Conservation (phyloP, 2,888 invertebrate genomes). For the Eupithecia abbreviata region DNA sequence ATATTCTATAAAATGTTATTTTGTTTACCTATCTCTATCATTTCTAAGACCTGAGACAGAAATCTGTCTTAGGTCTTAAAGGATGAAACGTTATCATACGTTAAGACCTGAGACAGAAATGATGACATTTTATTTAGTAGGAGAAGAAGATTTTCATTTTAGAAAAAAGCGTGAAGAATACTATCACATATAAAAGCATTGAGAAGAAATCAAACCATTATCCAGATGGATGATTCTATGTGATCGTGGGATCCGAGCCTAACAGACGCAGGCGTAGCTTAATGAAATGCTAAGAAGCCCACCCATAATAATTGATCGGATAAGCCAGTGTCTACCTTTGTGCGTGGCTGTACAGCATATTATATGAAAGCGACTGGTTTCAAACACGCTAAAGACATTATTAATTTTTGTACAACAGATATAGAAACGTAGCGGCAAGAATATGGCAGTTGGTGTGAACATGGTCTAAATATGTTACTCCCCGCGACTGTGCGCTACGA, state of each 20-base stretch:
- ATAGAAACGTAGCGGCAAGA: background rate
- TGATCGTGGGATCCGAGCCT: background rate
- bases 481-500: background rate
- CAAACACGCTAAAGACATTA: background rate
- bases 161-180: background rate
- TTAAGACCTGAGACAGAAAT: too few relatives aligned
- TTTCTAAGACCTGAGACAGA: too few relatives aligned
- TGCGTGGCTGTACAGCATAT: background rate
- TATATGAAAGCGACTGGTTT: background rate
- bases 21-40: background rate
- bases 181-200: background rate
- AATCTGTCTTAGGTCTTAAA: background rate
- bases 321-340: background rate
- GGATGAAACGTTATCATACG: background rate
- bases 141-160: background rate
- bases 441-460: background rate
- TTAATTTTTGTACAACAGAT: background rate
- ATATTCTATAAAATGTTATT: background rate
- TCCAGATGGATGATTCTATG: background rate
- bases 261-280: background rate
- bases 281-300: conserved; percentile 20
- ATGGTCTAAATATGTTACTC: background rate
- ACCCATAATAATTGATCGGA: background rate
- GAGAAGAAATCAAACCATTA: background rate
- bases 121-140: background rate